Evolutionary conservation across 2,113 vertebrate genomes (phyloP).

Genomic region (Proteles cristata): DNA sequence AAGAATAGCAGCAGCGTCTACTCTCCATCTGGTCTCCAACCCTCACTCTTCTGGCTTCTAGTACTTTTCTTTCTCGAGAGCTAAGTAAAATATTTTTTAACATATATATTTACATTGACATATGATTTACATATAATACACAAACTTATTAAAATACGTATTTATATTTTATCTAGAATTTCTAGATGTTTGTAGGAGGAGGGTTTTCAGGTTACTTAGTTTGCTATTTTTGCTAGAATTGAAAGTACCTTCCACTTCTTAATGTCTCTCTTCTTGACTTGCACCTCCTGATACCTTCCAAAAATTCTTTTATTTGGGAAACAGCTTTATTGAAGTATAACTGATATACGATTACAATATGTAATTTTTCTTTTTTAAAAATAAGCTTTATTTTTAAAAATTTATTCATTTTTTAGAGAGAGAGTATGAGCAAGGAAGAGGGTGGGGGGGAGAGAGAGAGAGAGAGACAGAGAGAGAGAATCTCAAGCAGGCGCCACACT

Average conservation of each 20-base stretch:
- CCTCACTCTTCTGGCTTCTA: neutral
- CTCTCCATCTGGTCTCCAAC: neutral
- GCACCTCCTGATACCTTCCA: neutral
- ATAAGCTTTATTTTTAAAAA: no score
- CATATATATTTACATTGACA: neutral
- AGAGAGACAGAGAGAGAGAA: no score
- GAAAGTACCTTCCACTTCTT: neutral
- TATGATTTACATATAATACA: neutral
- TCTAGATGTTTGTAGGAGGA: neutral
- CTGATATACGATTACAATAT: neutral
- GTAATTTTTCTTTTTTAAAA: no score
- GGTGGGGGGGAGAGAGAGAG: no score
- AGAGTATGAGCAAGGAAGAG: no score
- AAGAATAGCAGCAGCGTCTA: rapidly evolving
- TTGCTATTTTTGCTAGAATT: neutral
- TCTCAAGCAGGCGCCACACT: no score
- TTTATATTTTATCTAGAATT: neutral
- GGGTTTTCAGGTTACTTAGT: neutral
- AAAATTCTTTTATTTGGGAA: neutral
- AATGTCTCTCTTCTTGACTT: neutral
- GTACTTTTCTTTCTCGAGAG: neutral
- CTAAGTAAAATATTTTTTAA: neutral
- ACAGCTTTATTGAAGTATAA: neutral
- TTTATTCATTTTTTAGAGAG: no score
- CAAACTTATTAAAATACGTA: neutral